Base-by-base conservation (phyloP, 2,888 invertebrate species). In the Mamestra brassicae region DNA sequence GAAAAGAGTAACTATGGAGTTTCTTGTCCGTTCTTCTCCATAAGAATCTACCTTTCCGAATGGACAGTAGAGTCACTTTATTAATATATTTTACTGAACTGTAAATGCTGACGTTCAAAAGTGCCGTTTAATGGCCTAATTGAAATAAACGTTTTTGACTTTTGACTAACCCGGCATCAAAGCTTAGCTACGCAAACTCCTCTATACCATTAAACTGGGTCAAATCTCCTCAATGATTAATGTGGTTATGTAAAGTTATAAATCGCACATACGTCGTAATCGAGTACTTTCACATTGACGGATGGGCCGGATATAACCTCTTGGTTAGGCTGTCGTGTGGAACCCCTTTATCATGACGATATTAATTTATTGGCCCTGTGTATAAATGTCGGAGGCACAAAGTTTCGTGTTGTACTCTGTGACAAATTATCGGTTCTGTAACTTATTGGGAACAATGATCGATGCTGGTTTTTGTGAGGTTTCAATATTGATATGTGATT, bases 231-330 rank as follows among this genome's bases (percentile, higher is more conserved):
- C 78, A 80, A 84, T 90, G 89, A 90, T 90, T 84, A 87, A 90
- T 90, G 87, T 81, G 85, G 84, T 86, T 85, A 79, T 81, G 77
- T 81, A 75, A 84, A 86, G 86, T 88, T 87, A 87, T 89, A 89
- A 89, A 89, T 90, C 85, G 88, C 87, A 86, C 85, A 84, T 83
- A 80, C 74, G 77, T 69, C 80, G 78, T 89, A 88, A 90, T 88
- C 85, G 88, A 90, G 89, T 88, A 88, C 88, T 89, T 89, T 85
- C 85, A 78, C 85, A 87, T 89, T 90, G 90, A 90, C 87, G 84
- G 88, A 90, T 90, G 90, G 87, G 80, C 70, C 85, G 87, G 84
- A 85, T 88, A 85, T 90, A 87, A 89, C 89, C 90, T 88, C 88
- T 86, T 88, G 85, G 84, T 86, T 87, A 79, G 80, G 76, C 80